A percentile compares a stretch with the other conserved stretches of the same genome.
Evolutionary conservation across 2,888 invertebrate genomes (phyloP).

Genomic region (Parelbella ahira): DNA sequence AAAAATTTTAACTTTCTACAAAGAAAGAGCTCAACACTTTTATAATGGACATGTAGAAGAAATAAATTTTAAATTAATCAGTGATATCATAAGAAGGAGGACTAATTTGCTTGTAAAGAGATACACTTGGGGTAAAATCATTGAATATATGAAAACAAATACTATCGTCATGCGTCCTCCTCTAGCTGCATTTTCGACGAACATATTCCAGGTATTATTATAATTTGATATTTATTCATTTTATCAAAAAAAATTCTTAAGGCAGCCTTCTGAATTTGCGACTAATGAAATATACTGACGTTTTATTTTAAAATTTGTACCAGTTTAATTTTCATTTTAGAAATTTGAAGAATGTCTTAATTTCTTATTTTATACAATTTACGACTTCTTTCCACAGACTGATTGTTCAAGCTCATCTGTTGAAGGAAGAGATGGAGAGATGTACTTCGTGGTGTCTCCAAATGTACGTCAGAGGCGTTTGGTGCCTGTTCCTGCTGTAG

Average conservation of each 20-base stretch:
- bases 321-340: too few species aligned
- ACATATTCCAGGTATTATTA: slow-evolving; percentile 85
- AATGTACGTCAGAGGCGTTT: slow-evolving; percentile 88
- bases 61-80: slow-evolving; percentile 89
- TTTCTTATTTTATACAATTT: too few species aligned
- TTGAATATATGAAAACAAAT: slow-evolving; percentile 87
- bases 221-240: too few species aligned
- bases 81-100: slow-evolving; percentile 89
- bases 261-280: too few species aligned
- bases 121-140: slow-evolving; percentile 87
- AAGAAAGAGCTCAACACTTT: slow-evolving; percentile 92
- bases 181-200: slow-evolving; percentile 89
- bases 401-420: slow-evolving; percentile 88
- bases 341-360: too few species aligned
- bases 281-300: too few species aligned
- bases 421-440: slow-evolving; percentile 89
- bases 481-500: slow-evolving; percentile 91
- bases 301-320: too few species aligned
- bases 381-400: slow-evolving; percentile 80
- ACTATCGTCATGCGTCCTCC: slow-evolving; percentile 87
- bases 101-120: slow-evolving; percentile 90
- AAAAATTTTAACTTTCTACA: slow-evolving; percentile 91
- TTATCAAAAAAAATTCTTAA: too few species aligned
- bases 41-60: slow-evolving; percentile 94
- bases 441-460: slow-evolving; percentile 92